Evolutionary conservation across 1,140 invertebrate genomes (phyloP).

Genomic region (Plectrocnemia conspersa): DNA sequence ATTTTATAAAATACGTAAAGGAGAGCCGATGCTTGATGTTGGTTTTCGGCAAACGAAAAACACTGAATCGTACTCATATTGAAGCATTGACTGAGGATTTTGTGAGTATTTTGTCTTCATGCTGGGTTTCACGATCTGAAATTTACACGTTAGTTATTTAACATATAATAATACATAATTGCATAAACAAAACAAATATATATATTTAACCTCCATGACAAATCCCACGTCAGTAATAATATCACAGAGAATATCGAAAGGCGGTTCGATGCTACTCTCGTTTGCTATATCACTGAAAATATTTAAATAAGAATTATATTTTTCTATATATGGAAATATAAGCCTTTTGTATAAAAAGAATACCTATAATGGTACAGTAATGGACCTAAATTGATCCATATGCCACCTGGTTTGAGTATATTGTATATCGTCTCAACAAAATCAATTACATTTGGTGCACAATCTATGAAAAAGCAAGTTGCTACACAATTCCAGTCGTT

Average conservation of each 20-base stretch:
- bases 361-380: slow-evolving; percentile 84
- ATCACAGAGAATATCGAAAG: slow-evolving; percentile 76
- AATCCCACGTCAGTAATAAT: slow-evolving; percentile 87
- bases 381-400: slow-evolving; percentile 90
- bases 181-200: neutral
- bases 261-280: slow-evolving; percentile 91
- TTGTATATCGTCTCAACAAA: slow-evolving; percentile 93
- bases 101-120: slow-evolving; percentile 86
- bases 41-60: slow-evolving; percentile 85
- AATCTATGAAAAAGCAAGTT: slow-evolving; percentile 98
- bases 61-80: slow-evolving; percentile 83
- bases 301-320: too few relatives aligned
- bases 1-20: too few relatives aligned
- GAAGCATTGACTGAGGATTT: slow-evolving; percentile 90
- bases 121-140: too few relatives aligned
- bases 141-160: too few relatives aligned
- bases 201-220: slow-evolving; percentile 71
- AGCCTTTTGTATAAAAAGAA: neutral
- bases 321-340: too few relatives aligned
- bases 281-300: slow-evolving; percentile 73
- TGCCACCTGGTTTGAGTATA: slow-evolving; percentile 82
- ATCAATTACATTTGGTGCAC: slow-evolving; percentile 90
- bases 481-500: slow-evolving; percentile 89
- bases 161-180: neutral
- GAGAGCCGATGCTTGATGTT: neutral